Evolutionary conservation across 2,888 invertebrate species (phyloP).

Genomic region (Hartigia nigra): DNA sequence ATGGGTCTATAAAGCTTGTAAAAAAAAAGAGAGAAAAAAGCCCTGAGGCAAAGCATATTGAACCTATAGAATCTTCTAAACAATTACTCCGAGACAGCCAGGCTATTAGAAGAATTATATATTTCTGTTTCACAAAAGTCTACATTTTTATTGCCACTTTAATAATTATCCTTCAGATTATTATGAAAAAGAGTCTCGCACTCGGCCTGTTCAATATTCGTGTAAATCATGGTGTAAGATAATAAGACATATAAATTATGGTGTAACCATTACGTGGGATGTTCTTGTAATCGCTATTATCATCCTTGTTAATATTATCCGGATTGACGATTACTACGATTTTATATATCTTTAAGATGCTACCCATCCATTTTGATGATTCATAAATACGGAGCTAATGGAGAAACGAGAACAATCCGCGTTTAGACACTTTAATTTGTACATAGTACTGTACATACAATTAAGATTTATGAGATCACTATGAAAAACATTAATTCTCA

Average conservation of each 20-base stretch:
- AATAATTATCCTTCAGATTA: neutral
- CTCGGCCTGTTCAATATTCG: neutral
- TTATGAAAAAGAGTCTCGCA: neutral
- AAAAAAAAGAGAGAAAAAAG: neutral
- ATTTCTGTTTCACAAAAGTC: neutral
- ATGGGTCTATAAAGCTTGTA: neutral
- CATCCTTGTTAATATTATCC: conserved; percentile 10
- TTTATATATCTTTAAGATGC: conserved; percentile 3
- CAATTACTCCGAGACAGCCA: too few species aligned
- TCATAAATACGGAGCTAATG: neutral
- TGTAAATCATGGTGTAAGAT: conserved; percentile 45
- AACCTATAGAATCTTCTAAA: too few species aligned
- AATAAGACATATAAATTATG: conserved; percentile 31
- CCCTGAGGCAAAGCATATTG: too few species aligned
- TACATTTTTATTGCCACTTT: conserved; percentile 1
- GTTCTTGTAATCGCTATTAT: conserved; percentile 20
- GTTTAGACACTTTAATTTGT: conserved; percentile 35
- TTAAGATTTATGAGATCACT: conserved; percentile 38
- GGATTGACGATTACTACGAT: conserved; percentile 4
- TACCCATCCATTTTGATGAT: neutral
- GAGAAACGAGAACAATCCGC: neutral
- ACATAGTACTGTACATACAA: conserved; percentile 51
- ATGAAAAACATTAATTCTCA: conserved; percentile 44
- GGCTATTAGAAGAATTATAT: neutral
- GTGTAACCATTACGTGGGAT: conserved; percentile 33